Evolutionary conservation across 2,797 vertebrate genomes (phyloP).

Genomic region (Poecilia wingei): DNA sequence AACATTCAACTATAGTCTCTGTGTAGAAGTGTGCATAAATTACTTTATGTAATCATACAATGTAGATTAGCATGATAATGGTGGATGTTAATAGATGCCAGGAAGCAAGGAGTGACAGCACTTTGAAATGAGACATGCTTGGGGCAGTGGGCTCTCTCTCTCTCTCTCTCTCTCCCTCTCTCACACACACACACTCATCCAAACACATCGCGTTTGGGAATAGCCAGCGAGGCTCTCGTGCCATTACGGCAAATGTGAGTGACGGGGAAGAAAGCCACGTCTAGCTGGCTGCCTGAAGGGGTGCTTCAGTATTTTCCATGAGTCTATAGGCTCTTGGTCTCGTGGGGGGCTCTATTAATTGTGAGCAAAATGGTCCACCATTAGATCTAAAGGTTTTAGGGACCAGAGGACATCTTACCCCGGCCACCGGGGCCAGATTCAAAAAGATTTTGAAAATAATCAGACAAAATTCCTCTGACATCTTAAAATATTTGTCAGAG

Average conservation of each 20-base stretch:
- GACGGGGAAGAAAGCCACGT: slow-evolving; percentile 82
- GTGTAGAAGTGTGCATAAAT: slow-evolving; percentile 96
- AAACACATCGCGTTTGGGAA: slow-evolving; percentile 80
- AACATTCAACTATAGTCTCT: slow-evolving; percentile 82
- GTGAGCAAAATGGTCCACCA: slow-evolving; percentile 79
- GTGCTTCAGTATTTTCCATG: slow-evolving; percentile 78
- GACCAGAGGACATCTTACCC: slow-evolving; percentile 67
- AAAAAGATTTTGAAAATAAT: slow-evolving; percentile 57
- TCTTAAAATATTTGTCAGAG: slow-evolving; percentile 1
- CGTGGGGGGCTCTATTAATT: slow-evolving; percentile 81
- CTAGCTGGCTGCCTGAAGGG: slow-evolving; percentile 79
- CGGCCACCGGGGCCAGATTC: slow-evolving; percentile 55
- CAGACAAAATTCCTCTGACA: slow-evolving; percentile 16
- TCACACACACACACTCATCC: slow-evolving; percentile 67
- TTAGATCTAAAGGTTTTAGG: slow-evolving; percentile 76
- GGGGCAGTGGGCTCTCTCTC: slow-evolving; percentile 85
- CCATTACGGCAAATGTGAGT: slow-evolving; percentile 84
- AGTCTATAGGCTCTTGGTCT: slow-evolving; percentile 79
- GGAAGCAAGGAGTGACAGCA: slow-evolving; percentile 97
- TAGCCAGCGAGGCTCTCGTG: slow-evolving; percentile 79
- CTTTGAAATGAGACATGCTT: slow-evolving; percentile 98
- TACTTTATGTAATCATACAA: slow-evolving; percentile 99
- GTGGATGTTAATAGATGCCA: slow-evolving; percentile 99
- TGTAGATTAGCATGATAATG: slow-evolving; percentile 99
- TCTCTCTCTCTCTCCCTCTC: no score